Evolutionary conservation across 2,888 invertebrate genomes (phyloP), one percentile per base, ranked within the genome.

Genomic region (Cataglyphis livida): DNA sequence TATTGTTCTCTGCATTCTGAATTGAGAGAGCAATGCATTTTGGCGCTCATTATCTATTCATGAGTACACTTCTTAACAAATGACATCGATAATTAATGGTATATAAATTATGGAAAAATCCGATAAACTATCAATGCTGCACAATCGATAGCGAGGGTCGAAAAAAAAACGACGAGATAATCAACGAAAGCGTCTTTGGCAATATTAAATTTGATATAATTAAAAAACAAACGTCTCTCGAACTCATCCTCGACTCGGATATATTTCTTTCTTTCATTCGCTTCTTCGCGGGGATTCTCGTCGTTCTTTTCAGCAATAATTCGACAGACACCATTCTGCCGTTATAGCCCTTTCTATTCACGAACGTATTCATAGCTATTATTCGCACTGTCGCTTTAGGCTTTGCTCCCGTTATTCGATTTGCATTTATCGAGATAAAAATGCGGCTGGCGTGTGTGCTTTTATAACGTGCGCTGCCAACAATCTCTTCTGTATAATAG

Each of bases 161-260:
- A 83, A 79, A 83, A 79, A 79, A 83, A 79, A 51, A 88, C 61
- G 70, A 81, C 68, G 70, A 76, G 74, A 82, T 71, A 84, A 73
- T 74, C 85, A 84, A 85, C 75, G 81, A 87, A 71, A 62, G 82
- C 78, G 51, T 32, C 81, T 64, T 81, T 54, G 59, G 68, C 73
- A 68, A 41, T 65, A 85, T 76, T 78, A 83, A 75, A 61, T 84
- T 85, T 62, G 62, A 38, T 84, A 82, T 86, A 86, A 87, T 87
- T 84, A 87, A 87, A 83, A 87, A 82, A 65, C 21, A 57, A 21
- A 51, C 48, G 18, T 7, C 51, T 51, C n/a, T 51, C 48, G 65
- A n/a, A 71, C 6, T 62, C n/a, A 15, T 61, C 18, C 44, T 38
- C 38, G 66, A 66, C 25, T 82, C 62, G 59, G 82, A 84, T 25